Conservation (phyloP, 2,888 invertebrate species). For the Punctoribates punctum region DNA sequence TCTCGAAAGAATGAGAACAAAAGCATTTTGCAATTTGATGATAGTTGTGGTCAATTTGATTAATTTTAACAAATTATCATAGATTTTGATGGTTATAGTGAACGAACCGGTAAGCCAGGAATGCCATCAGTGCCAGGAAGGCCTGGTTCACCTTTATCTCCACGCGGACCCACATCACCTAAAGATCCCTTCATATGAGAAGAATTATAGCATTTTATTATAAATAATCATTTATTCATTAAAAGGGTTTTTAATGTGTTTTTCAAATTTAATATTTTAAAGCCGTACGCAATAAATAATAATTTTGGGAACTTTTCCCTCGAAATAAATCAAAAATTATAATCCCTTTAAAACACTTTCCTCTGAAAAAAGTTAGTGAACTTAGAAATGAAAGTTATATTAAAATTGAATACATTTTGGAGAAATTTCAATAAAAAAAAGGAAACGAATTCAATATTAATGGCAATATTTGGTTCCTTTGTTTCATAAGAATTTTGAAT, state of each 20-base stretch:
- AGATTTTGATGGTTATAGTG: neutral
- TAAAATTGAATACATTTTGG: too few relatives aligned
- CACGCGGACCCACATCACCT: constrained; percentile 86
- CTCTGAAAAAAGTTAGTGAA: too few relatives aligned
- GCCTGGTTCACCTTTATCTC: constrained; percentile 83
- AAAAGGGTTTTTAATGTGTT: neutral
- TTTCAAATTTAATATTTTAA: neutral
- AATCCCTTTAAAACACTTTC: too few relatives aligned
- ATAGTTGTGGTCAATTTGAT: constrained; percentile 20
- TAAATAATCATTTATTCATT: neutral
- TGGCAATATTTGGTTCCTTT: too few relatives aligned
- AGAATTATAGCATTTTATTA: constrained; percentile 32
- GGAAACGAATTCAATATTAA: too few relatives aligned
- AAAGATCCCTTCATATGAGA: constrained; percentile 69
- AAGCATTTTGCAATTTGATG: constrained; percentile 29
- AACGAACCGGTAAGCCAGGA: constrained; percentile 61
- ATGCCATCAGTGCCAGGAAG: constrained; percentile 90
- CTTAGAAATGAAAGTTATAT: too few relatives aligned
- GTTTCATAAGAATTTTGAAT: too few relatives aligned
- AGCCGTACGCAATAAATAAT: neutral
- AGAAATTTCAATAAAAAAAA: too few relatives aligned
- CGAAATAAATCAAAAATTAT: too few relatives aligned
- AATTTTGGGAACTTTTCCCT: too few relatives aligned
- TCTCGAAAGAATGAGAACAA: neutral
- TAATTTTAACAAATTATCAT: neutral